phyloP scores from a whole-genome alignment of 1,140 invertebrate species.

The Penaeus chinensis region DNA sequence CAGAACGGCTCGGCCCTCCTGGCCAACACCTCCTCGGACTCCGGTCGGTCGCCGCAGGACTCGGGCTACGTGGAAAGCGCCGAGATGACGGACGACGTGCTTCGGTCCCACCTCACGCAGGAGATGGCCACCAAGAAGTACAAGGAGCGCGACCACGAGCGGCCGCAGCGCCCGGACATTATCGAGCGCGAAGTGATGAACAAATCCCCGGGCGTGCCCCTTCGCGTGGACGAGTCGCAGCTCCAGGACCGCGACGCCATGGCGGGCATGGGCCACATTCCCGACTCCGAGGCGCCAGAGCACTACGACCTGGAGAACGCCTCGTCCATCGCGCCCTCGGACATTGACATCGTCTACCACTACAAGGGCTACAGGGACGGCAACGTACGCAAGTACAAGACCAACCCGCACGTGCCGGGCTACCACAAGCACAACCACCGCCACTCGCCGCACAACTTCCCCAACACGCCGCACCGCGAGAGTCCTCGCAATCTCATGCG shows the following conservation, averaged over 20 bases:
- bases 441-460: slow-evolving; percentile 67
- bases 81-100: slow-evolving; percentile 73
- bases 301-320: slow-evolving; percentile 98
- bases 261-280: slow-evolving; percentile 63
- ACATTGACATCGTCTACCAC: slow-evolving; percentile 96
- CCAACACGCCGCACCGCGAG: slow-evolving; percentile 76
- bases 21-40: slow-evolving; percentile 66
- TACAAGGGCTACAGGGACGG: slow-evolving; percentile 89
- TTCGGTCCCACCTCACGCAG: slow-evolving; percentile 73
- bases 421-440: slow-evolving; percentile 67
- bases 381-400: slow-evolving; percentile 87
- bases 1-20: slow-evolving; percentile 69
- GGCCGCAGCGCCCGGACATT: slow-evolving; percentile 88
- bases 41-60: slow-evolving; percentile 65
- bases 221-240: slow-evolving; percentile 64
- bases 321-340: slow-evolving; percentile 95
- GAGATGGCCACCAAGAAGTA: slow-evolving; percentile 78
- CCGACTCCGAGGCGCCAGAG: slow-evolving; percentile 87
- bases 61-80: slow-evolving; percentile 69
- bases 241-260: slow-evolving; percentile 61
- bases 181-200: slow-evolving; percentile 90
- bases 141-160: slow-evolving; percentile 83
- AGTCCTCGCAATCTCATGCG: slow-evolving; percentile 66
- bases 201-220: slow-evolving; percentile 74
- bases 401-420: slow-evolving; percentile 66